Evolutionary conservation across 1,140 invertebrate species (phyloP).

Genomic region (Pantala flavescens): DNA sequence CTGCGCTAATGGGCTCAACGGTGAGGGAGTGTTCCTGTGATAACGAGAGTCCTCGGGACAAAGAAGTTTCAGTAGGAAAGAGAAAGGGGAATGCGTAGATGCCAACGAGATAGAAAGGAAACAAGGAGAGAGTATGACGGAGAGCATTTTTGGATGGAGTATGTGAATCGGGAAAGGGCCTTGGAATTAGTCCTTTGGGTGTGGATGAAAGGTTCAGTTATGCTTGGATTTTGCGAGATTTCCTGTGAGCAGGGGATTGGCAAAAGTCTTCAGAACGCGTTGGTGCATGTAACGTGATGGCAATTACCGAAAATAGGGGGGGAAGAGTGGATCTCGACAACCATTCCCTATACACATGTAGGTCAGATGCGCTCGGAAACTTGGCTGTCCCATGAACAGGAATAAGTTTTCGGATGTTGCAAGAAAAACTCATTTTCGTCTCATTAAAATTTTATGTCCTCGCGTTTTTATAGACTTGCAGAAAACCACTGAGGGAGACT

Average conservation of each 20-base stretch:
- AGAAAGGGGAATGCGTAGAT: background rate
- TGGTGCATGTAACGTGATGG: background rate
- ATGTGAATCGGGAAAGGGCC: background rate
- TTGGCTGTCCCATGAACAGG: too few relatives aligned
- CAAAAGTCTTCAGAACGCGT: background rate
- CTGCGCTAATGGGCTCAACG: background rate
- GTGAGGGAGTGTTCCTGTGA: background rate
- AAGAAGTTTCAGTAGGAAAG: background rate
- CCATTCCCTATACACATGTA: too few relatives aligned
- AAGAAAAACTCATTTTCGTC: too few relatives aligned
- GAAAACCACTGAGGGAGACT: too few relatives aligned
- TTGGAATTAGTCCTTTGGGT: conserved; percentile 5
- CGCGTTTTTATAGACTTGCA: too few relatives aligned
- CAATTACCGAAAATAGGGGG: background rate
- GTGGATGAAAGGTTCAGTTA: conserved; percentile 1
- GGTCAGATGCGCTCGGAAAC: too few relatives aligned
- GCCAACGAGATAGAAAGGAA: background rate
- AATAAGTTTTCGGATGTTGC: too few relatives aligned
- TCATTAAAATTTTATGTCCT: too few relatives aligned
- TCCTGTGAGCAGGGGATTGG: background rate
- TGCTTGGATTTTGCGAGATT: background rate
- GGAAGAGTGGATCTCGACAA: background rate
- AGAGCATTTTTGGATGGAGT: background rate
- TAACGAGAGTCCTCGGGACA: background rate
- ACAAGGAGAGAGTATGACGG: background rate